phyloP scores from a whole-genome alignment of 2,888 invertebrate genomes.

The Thereva unica region DNA sequence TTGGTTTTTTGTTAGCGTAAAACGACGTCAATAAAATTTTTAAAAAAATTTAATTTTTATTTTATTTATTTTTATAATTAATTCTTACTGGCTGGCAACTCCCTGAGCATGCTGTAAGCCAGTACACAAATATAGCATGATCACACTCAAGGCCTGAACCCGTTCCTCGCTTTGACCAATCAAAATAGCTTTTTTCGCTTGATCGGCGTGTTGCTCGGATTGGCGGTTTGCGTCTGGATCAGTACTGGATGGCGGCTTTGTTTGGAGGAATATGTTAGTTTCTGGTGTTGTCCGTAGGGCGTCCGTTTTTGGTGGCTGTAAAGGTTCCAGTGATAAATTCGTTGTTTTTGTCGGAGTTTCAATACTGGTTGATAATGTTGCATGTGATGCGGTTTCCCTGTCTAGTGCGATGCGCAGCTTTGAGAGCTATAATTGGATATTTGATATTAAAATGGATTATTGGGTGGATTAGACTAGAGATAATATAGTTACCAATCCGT shows the following conservation, averaged over 20 bases:
- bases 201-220: conserved; percentile 42
- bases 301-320: conserved; percentile 31
- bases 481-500: conserved; percentile 72
- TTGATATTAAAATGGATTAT: conserved; percentile 3
- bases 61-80: no score
- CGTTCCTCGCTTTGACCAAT: conserved; percentile 77
- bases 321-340: neutral
- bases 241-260: conserved; percentile 36
- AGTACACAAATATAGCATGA: conserved; percentile 93
- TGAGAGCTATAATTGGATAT: conserved; percentile 63
- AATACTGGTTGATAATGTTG: conserved; percentile 29
- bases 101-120: conserved; percentile 72
- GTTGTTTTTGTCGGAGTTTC: conserved; percentile 47
- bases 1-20: no score
- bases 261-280: conserved; percentile 39
- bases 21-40: no score
- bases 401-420: conserved; percentile 77
- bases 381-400: conserved; percentile 66
- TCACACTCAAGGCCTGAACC: conserved; percentile 86
- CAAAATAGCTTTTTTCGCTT: conserved; percentile 53
- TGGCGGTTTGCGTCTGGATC: conserved; percentile 21
- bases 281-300: conserved; percentile 32
- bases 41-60: no score
- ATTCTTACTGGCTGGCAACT: conserved; percentile 44
- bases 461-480: neutral